Base-by-base conservation (phyloP, 92 coral and sea anemone genomes). In the Heliopora coerulea region DNA sequence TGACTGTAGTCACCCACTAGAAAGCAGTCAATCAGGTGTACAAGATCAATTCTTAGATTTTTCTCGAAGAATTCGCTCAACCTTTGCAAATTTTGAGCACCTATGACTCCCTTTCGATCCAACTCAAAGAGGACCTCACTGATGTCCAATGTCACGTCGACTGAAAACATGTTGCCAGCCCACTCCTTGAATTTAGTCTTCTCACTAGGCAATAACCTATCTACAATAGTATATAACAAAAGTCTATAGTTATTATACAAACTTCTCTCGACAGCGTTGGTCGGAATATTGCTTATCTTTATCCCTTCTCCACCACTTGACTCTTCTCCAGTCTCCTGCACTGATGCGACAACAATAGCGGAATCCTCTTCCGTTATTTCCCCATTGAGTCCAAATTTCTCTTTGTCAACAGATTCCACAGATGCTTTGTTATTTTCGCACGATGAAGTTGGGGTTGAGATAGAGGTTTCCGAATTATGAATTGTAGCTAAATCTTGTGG, bases 81-180 rank as follows among this genome's bases (percentile, higher is more conserved):
- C 0, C 10, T 30, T 17, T 23, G 3, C 19, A 66, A 27, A 20
- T 66, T 42, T 20, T 17, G 23, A 44, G 73, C 26, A 25, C 31
- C 42, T 34, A 66, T 67, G n/a, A 67, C 40, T 48, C 49, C 18
- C 74, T 67, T 44, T 9, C 74, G 74, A 44, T 67, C 74, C 39
- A 67, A 0, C 8, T 46, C 74, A 8, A 44, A 13, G 26, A 67
- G 20, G 29, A 67, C 48, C 1, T 25, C 56, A 11, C 26, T 44
- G 18, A 67, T 48, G 24, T 46, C 23, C 29, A n/a, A 9, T 3
- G 59, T 44, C 2, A 35, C 20, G 23, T 67, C 27, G 10, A 66
- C 30, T 44, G 29, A 8, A 3, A 21, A 26, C 19, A 35, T 49
- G 7, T 9, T 15, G 13, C 42, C 30, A 4, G 42, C 59, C 21